phyloP scores from a whole-genome alignment of 2,888 invertebrate species.

The Cryptocephalus moraei region DNA sequence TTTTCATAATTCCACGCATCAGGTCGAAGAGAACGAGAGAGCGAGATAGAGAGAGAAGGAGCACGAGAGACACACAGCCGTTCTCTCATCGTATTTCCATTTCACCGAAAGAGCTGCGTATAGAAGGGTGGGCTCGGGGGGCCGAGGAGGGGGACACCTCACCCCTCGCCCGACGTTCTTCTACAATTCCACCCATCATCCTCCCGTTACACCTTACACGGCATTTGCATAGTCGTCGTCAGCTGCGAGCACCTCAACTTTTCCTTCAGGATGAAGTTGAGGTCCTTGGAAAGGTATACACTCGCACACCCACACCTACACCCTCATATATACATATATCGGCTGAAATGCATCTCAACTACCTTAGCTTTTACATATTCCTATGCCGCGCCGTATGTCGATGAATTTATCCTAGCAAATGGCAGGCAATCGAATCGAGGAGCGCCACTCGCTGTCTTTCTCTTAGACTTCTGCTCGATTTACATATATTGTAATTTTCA shows the following conservation, averaged over 20 bases:
- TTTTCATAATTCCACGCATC: slow-evolving; percentile 42
- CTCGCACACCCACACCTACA: too few species aligned
- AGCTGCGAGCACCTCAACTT: slow-evolving; percentile 43
- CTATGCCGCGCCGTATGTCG: not conserved
- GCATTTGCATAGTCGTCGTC: slow-evolving; percentile 45
- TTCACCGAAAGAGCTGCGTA: slow-evolving; percentile 4
- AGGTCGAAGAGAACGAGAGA: slow-evolving; percentile 20
- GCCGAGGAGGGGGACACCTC: slow-evolving; percentile 6
- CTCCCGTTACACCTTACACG: slow-evolving; percentile 25
- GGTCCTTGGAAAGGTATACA: too few species aligned
- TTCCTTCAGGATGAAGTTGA: slow-evolving; percentile 21
- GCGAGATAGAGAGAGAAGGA: too few species aligned
- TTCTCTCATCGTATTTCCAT: slow-evolving; percentile 25
- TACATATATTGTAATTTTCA: not conserved
- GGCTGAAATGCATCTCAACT: not conserved
- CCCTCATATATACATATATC: not conserved
- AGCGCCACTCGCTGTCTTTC: not conserved
- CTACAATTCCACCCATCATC: slow-evolving; percentile 3
- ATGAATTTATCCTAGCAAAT: not conserved
- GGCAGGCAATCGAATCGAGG: not conserved
- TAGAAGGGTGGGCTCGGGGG: slow-evolving; percentile 6
- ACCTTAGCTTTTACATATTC: not conserved
- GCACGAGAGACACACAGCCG: slow-evolving; percentile 27
- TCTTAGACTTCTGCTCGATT: not conserved
- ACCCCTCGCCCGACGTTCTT: slow-evolving; percentile 1